Evolutionary conservation across 2,888 invertebrate species (phyloP), one percentile per base, ranked within the genome.

Genomic region (Serrognathus titanus): DNA sequence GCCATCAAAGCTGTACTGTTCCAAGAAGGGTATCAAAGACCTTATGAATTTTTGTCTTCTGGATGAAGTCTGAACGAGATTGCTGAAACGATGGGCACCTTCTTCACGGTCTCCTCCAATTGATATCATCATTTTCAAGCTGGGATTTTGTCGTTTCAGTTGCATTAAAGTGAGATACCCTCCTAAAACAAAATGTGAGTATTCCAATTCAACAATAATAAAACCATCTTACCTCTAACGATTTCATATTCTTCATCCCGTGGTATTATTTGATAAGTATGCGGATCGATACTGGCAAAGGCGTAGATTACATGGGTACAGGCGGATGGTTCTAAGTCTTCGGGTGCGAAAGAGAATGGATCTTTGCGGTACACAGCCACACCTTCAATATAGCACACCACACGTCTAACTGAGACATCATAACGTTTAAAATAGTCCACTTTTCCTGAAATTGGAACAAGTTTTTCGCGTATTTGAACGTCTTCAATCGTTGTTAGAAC

Each of bases 261-360:
- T 0, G 89, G 82, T 43, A 82, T 78, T 16, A 90, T 78, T 10
- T 81, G 78, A 65, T 84, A 83, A 0, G 82, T 83, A 61, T 85
- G 83, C 0, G 87, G 85, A 69, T 90, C 87, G 59, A 91, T 76
- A 2, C 83, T 82, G 5, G 89, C 88, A 63, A 86, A 88, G 1
- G 86, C 85, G 69, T 90, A 91, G 59, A 90, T 83, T 1, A 90
- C 77, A 69, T 91, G 90, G 2, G 89, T 88, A 75, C 91, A 91
- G 37, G 82, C 79, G 61, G 83, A 82, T 2, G 82, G 81, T 12
- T 89, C 87, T 45, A 89, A 75, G 51, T 87, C 81, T 16, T 82
- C 81, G 0, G 86, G 82, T 0, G 82, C 82, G 69, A 90, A 86
- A 0, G 84, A 81, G 53, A 87, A 79, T 0, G 88, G 89, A 35